Base-by-base conservation (phyloP, 2,797 vertebrate genomes). In the Spinus olivaceus region DNA sequence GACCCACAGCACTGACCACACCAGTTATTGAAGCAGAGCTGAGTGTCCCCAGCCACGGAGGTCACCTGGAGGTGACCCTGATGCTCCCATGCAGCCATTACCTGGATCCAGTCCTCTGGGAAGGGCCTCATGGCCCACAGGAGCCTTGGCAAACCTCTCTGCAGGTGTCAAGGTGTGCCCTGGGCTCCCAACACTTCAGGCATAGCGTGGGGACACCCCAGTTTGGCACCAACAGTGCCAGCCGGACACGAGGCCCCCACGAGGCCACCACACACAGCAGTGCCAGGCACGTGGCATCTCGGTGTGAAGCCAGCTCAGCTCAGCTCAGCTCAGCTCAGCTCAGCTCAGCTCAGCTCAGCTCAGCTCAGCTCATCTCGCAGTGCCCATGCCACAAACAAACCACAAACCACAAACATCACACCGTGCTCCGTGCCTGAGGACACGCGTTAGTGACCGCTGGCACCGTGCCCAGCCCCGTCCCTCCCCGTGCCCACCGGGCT, bases 1-100 rank as follows among this genome's bases (percentile, higher is more conserved):
- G 12, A 76, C n/a, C 41, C 37, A 7, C 0, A 0, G 33, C 70
- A 44, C n/a, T 0, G 2, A 50, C 30, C 51, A n/a, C 1, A 0
- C 5, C 0, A 46, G 33, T 2, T 25, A 66, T 9, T 0, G 0
- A 28, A 85, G 60, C 32, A 65, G 44, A 92, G 49, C 15, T 0
- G 0, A 9, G 51, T 1, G 4, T 25, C 60, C 65, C 73, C 79
- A 39, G 21, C 72, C 84, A 13, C 1, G 0, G 51, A 79, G 32
- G 51, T 22, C 44, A n/a, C 51, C 5, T 1, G 56, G 24, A 50
- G 16, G 39, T 20, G 54, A 64, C 37, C 3, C 1, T 0, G 18
- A 22, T 4, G 1, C n/a, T 71, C 63, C 56, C 1, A 0, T 30
- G 61, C 73, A 71, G 56, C 35, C 22, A 6, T 90, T 73, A 82